Evolutionary conservation across 2,888 invertebrate species (phyloP), one percentile per base, ranked within the genome.

Genomic region (Lochmaea capreae): DNA sequence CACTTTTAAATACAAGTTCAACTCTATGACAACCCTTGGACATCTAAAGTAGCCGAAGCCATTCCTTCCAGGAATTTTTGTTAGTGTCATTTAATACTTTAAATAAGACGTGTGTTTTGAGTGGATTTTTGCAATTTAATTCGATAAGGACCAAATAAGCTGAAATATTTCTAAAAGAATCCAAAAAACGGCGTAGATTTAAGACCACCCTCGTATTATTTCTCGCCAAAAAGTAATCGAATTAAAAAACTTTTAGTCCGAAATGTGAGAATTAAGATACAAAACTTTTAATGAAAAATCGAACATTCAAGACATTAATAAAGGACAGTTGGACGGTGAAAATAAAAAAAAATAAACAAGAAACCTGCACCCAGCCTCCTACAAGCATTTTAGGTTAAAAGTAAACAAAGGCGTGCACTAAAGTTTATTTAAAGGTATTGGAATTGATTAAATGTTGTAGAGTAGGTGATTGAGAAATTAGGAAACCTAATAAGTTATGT

Each of bases 291-390:
- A 71, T 76, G 75, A 72, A 76, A 75, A 74, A 76, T 75, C 72
- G 70, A 71, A 71, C 54, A 73, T 71, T 74, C 75, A 67, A 70
- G 68, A 65, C 74, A 68, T 54, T 54, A 54, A 18, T 62, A 61
- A 75, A 76, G 67, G 67, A 72, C 67, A 69, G 72, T 65, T 58
- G 65, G 59, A 54, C 63, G 66, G 58, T 49, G 72, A 72, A 72
- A 76, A 71, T 66, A 75, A 72, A 73, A 72, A 76, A 72, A 68
- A 75, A 72, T 71, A 73, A 76, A 78, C 62, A 72, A 67, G n/a
- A 73, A 76, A 76, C 76, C 72, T 71, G 77, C 76, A 76, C 63
- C 75, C 77, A 77, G 77, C 71, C 80, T 79, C 80, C 79, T 78
- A 80, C 79, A 77, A 77, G 73, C 77, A 69, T 79, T 78, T 78